Evolutionary conservation across 2,797 vertebrate genomes (phyloP).

Genomic region (Ctenopoma multispine): DNA sequence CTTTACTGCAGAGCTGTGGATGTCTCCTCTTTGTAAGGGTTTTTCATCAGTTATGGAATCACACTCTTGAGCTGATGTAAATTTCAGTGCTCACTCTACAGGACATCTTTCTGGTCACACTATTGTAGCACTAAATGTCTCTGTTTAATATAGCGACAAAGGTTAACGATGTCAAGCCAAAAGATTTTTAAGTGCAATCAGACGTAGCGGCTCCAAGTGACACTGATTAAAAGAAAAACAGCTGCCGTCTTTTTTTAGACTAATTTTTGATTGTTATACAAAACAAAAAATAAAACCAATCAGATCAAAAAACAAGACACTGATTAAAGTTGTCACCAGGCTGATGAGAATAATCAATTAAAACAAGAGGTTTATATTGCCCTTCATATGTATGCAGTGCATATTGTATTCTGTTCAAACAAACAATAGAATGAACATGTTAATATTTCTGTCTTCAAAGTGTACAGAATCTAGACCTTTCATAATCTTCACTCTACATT

Average conservation of each 20-base stretch:
- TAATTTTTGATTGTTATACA: not conserved
- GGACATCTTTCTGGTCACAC: not conserved
- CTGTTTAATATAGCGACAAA: not conserved
- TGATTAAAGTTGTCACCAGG: not conserved
- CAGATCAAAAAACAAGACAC: not conserved
- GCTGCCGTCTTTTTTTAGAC: not conserved
- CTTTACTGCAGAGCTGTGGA: not conserved
- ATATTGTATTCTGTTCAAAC: not conserved
- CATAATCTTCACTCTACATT: not conserved
- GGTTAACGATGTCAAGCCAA: not conserved
- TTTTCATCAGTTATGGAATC: conserved; percentile 26
- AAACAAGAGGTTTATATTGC: too few species aligned
- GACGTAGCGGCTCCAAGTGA: not conserved
- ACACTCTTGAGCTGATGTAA: conserved; percentile 3
- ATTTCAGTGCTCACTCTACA: not conserved
- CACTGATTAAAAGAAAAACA: not conserved
- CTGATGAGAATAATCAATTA: not conserved
- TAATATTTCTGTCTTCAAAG: not conserved
- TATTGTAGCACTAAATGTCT: not conserved
- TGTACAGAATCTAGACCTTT: not conserved
- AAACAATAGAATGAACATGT: not conserved
- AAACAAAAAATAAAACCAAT: not conserved
- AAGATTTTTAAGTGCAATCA: not conserved
- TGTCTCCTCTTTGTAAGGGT: conserved; percentile 17
- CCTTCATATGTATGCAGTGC: not conserved